phyloP scores from a whole-genome alignment of 2,113 vertebrate genomes.

The Pyrgilauda ruficollis region DNA sequence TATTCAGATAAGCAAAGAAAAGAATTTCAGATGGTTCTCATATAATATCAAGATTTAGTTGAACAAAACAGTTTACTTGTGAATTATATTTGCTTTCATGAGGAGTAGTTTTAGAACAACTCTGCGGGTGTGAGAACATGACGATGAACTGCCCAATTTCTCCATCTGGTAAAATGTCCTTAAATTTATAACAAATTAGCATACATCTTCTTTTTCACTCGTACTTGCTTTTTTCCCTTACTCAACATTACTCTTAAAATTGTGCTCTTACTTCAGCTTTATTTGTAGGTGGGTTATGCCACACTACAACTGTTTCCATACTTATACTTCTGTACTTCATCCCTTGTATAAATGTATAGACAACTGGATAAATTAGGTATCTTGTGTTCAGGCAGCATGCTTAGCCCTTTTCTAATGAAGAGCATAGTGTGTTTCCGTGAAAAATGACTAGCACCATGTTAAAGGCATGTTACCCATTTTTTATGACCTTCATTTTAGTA shows the following conservation, averaged over 20 bases:
- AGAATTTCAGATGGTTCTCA: constrained; percentile 44
- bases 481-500: background rate
- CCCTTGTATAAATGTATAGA: background rate
- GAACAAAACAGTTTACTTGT: constrained; percentile 24
- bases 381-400: background rate
- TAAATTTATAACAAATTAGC: constrained; percentile 47
- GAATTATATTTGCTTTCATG: constrained; percentile 58
- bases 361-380: background rate
- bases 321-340: background rate
- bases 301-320: background rate
- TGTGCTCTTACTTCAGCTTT: background rate
- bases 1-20: background rate
- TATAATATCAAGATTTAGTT: constrained; percentile 40
- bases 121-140: constrained; percentile 67
- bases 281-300: background rate
- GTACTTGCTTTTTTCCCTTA: background rate
- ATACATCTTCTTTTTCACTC: constrained; percentile 20
- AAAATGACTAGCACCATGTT: background rate
- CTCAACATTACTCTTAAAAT: background rate
- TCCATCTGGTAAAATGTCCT: constrained; percentile 68
- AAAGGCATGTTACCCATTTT: background rate
- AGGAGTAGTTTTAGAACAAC: constrained; percentile 67
- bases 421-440: background rate
- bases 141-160: constrained; percentile 60
- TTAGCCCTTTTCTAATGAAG: background rate